These are phyloP conservation scores for Acronicta alni DNA, from an alignment of 2,888 invertebrate genomes.

Conservation along the genomic window DNA sequence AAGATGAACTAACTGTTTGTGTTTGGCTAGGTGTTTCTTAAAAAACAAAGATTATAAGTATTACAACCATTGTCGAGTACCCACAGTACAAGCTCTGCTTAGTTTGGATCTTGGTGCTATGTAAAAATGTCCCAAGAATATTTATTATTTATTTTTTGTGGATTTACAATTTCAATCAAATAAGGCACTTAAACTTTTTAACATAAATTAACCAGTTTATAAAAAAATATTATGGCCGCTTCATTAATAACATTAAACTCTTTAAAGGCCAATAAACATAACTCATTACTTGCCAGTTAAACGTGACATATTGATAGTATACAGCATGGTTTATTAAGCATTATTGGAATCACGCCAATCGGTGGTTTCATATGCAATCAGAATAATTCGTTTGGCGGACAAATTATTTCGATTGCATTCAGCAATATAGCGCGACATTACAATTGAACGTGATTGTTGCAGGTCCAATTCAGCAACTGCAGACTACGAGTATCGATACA, in stretches of 20 bases:
- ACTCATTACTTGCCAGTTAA: constrained; percentile 44
- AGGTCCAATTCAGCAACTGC: constrained; percentile 28
- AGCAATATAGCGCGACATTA: constrained; percentile 39
- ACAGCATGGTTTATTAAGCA: constrained; percentile 61
- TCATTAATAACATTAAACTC: constrained; percentile 11
- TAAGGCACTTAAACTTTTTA: too few relatives aligned
- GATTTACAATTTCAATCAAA: too few relatives aligned
- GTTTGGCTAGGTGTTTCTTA: too few relatives aligned
- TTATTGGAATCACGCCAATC: constrained; percentile 62
- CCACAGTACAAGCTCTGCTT: too few relatives aligned
- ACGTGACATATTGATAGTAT: constrained; percentile 60
- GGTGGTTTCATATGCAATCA: constrained; percentile 66
- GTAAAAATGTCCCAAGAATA: too few relatives aligned
- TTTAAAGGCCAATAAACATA: constrained; percentile 32
- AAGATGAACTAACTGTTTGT: too few relatives aligned
- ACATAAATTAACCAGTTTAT: background rate
- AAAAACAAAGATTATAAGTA: too few relatives aligned
- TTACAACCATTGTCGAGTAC: too few relatives aligned
- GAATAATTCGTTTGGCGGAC: constrained; percentile 60
- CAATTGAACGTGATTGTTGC: constrained; percentile 55
- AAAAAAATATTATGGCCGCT: background rate
- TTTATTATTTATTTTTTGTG: too few relatives aligned
- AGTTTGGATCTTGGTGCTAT: too few relatives aligned
- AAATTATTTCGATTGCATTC: constrained; percentile 53
- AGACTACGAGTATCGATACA: constrained; percentile 35